These are phyloP conservation scores for Watsonalla binaria DNA, from an alignment of 2,888 invertebrate genomes.

Conservation along the genomic window DNA sequence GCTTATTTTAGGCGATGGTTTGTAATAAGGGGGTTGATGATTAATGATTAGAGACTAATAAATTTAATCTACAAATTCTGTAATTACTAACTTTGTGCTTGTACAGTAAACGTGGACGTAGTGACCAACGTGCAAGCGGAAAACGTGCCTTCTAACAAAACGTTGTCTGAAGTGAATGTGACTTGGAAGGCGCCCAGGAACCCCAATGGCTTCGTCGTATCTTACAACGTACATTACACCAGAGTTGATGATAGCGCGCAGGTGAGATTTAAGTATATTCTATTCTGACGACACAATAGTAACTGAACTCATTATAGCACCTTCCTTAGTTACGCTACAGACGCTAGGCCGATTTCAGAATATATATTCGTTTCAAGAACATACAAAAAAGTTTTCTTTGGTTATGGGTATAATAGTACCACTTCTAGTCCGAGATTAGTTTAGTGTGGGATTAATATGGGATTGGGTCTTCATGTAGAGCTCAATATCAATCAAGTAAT, in stretches of 20 bases:
- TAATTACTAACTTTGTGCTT: background rate
- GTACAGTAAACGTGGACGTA: constrained; percentile 82
- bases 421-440: no score
- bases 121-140: constrained; percentile 73
- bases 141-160: constrained; percentile 61
- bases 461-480: no score
- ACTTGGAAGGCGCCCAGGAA: constrained; percentile 88
- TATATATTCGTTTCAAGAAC: no score
- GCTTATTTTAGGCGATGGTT: no score
- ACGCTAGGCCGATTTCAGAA: background rate
- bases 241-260: constrained; percentile 77
- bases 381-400: no score
- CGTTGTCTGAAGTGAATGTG: constrained; percentile 80
- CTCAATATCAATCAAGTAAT: no score
- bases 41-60: no score
- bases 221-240: constrained; percentile 88
- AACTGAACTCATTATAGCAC: background rate
- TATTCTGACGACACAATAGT: background rate
- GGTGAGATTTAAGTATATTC: constrained; percentile 23
- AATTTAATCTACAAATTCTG: background rate
- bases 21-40: no score
- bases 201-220: constrained; percentile 93
- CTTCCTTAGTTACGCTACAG: background rate
- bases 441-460: no score
- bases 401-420: no score